Percentiles rank a stretch among this genome's conserved stretches.
These are phyloP conservation scores for Polypedilum pembai DNA, from an alignment of 1,140 invertebrate genomes.

Conservation along the genomic window DNA sequence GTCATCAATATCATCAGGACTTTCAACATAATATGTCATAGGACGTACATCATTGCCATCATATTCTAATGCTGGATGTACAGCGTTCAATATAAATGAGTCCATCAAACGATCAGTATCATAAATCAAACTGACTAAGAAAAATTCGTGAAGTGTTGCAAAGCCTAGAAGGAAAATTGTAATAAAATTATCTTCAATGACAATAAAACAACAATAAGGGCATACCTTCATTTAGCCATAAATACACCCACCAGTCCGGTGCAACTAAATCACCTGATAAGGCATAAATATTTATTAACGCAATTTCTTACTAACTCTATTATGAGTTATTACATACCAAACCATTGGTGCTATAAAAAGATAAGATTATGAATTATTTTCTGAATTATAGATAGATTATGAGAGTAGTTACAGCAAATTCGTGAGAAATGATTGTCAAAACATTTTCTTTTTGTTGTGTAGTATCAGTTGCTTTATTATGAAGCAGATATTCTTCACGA, in stretches of 20 bases:
- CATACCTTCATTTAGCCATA: slow-evolving; percentile 4
- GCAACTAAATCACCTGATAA: neutral
- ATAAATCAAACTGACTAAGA: slow-evolving; percentile 31
- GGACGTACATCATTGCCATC: slow-evolving; percentile 46
- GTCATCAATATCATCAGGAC: slow-evolving; percentile 55
- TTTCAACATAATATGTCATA: slow-evolving; percentile 55
- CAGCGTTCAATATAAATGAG: slow-evolving; percentile 53
- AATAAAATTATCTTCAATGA: neutral
- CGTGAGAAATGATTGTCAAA: slow-evolving; percentile 50
- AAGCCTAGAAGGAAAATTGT: slow-evolving; percentile 31
- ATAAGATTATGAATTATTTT: neutral
- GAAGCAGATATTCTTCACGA: slow-evolving; percentile 46
- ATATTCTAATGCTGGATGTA: slow-evolving; percentile 36
- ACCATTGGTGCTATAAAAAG: neutral
- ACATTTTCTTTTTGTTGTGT: slow-evolving; percentile 44
- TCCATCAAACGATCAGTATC: slow-evolving; percentile 47
- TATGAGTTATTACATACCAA: neutral
- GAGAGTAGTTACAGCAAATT: slow-evolving; percentile 43
- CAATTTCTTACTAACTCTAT: neutral
- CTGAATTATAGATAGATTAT: neutral
- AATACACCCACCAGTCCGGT: neutral
- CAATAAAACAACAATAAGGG: neutral
- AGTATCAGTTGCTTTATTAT: slow-evolving; percentile 42
- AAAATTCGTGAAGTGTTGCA: slow-evolving; percentile 35
- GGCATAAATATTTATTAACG: neutral